phyloP scores from a whole-genome alignment of 37 sponge, comb jelly and placozoan species.

The Tethya wilhelma region DNA sequence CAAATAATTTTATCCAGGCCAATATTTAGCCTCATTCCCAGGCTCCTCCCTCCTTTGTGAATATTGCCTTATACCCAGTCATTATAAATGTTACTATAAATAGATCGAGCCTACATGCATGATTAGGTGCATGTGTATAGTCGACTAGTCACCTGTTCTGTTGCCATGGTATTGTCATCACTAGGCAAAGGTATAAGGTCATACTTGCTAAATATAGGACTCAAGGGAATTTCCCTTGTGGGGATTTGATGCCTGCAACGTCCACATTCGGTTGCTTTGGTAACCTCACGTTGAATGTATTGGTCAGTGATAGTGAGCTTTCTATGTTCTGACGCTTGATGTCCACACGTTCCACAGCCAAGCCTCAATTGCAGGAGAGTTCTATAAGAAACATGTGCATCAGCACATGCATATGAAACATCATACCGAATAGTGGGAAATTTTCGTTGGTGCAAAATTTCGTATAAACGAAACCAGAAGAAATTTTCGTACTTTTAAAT shows the following conservation, averaged over 20 bases:
- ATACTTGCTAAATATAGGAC: conserved; percentile 28
- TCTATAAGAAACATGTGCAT: not conserved
- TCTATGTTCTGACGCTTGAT: conserved; percentile 38
- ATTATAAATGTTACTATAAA: too few relatives aligned
- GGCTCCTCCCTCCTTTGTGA: not conserved
- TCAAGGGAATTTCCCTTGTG: conserved; percentile 8
- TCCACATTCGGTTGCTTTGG: not conserved
- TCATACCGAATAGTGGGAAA: too few relatives aligned
- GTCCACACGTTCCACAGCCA: conserved; percentile 41
- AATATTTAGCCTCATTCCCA: too few relatives aligned
- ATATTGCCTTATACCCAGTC: too few relatives aligned
- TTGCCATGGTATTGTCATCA: conserved; percentile 4
- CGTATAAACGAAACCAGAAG: too few relatives aligned
- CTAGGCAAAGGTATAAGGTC: conserved; percentile 36
- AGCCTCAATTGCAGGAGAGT: conserved; percentile 19
- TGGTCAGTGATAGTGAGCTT: conserved; percentile 36
- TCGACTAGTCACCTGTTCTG: too few relatives aligned
- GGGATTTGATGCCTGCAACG: conserved; percentile 24
- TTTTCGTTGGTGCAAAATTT: too few relatives aligned
- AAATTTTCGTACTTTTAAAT: too few relatives aligned
- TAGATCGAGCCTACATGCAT: too few relatives aligned
- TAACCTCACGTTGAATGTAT: conserved; percentile 26
- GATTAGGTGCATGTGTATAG: not conserved
- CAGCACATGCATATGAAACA: not conserved
- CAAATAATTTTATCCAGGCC: too few relatives aligned